Conservation (phyloP, 2,888 invertebrate species). For the Taphrorychus bicolor region DNA sequence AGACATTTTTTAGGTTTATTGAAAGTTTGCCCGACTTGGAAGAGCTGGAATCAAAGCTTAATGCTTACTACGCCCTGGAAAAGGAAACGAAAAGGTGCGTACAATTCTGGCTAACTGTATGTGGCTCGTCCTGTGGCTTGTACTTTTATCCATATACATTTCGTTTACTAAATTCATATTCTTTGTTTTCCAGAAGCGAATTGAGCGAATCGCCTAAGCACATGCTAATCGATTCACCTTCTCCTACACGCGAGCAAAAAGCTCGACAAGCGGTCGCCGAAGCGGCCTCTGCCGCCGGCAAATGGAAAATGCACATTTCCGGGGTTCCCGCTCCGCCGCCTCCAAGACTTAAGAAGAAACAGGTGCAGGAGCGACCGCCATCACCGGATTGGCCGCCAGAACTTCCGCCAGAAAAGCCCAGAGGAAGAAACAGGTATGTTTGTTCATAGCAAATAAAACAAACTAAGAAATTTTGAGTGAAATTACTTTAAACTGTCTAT, state of each 20-base stretch:
- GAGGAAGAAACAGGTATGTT: constrained; percentile 25
- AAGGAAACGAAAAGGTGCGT: constrained; percentile 68
- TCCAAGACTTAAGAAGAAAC: constrained; percentile 68
- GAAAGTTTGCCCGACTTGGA: constrained; percentile 77
- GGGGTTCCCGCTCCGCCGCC: constrained; percentile 54
- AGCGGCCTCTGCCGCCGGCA: constrained; percentile 61
- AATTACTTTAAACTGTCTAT: too few relatives aligned
- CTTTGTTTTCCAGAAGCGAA: constrained; percentile 48
- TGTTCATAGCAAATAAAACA: neutral
- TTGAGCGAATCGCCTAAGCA: constrained; percentile 54
- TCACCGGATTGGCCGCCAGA: constrained; percentile 60
- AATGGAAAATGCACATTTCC: constrained; percentile 76
- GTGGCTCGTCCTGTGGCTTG: too few relatives aligned
- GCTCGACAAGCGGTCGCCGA: constrained; percentile 62
- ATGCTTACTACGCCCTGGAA: constrained; percentile 80
- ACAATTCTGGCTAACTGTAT: too few relatives aligned
- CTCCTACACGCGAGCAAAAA: constrained; percentile 60
- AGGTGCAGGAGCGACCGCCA: constrained; percentile 56
- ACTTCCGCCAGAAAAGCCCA: constrained; percentile 31
- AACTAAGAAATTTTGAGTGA: too few relatives aligned
- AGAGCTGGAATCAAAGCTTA: constrained; percentile 78
- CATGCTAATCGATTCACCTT: constrained; percentile 57
- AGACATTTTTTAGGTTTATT: constrained; percentile 62
- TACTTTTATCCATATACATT: too few relatives aligned
- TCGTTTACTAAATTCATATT: too few relatives aligned